These are phyloP conservation scores for Tetramorium parvispinum DNA, from an alignment of 1,140 invertebrate genomes.

Conservation along the genomic window DNA sequence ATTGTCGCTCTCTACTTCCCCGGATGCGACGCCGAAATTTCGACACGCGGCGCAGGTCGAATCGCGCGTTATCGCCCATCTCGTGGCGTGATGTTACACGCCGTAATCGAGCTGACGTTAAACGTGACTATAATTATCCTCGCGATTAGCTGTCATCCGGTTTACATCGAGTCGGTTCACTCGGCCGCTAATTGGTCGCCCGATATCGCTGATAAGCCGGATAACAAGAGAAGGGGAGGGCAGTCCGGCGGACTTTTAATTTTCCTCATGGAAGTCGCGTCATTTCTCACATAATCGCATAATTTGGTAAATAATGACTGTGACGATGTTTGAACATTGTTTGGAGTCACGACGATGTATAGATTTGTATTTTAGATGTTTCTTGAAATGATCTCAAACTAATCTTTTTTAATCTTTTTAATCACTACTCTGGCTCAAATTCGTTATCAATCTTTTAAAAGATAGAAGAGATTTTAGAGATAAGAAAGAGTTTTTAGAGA, in stretches of 20 bases:
- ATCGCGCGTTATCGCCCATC: constrained; percentile 3
- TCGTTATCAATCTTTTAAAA: neutral
- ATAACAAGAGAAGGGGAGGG: neutral
- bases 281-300: neutral
- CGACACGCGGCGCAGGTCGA: neutral
- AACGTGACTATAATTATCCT: constrained; percentile 65
- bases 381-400: neutral
- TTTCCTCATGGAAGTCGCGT: neutral
- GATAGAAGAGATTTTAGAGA: neutral
- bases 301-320: neutral
- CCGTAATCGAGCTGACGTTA: constrained; percentile 55
- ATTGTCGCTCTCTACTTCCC: neutral
- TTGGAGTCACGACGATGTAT: neutral
- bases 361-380: neutral
- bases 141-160: constrained; percentile 64
- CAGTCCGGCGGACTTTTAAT: neutral
- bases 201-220: constrained; percentile 35
- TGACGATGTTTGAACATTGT: neutral
- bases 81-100: constrained; percentile 57
- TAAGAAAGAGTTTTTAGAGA: neutral
- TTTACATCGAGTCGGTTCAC: constrained; percentile 50
- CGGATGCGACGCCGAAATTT: constrained; percentile 23
- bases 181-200: constrained; percentile 47
- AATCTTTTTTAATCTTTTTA: neutral
- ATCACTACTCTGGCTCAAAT: neutral